Conservation (phyloP, 2,888 invertebrate species). For the Tyria jacobaeae region DNA sequence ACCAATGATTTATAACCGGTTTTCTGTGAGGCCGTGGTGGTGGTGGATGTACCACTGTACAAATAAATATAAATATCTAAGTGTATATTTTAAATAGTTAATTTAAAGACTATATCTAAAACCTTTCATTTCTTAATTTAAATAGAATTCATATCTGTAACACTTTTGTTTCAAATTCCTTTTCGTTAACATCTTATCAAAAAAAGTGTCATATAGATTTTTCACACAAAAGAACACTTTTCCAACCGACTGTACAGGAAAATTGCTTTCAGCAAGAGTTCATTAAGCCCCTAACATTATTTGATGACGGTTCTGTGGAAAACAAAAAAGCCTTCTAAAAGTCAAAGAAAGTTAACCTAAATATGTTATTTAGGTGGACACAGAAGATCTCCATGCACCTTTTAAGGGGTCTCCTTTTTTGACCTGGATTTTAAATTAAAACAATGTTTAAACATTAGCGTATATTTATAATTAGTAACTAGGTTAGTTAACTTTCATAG, state of each 20-base stretch:
- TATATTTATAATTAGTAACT: no score
- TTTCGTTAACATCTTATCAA: slow-evolving; percentile 11
- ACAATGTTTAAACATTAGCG: no score
- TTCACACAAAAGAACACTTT: slow-evolving; percentile 57
- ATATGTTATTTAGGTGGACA: no score
- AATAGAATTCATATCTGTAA: slow-evolving; percentile 23
- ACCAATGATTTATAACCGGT: no score
- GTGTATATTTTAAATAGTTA: no score
- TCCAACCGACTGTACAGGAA: slow-evolving; percentile 58
- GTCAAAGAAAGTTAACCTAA: background rate
- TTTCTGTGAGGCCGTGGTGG: no score
- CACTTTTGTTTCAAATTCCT: slow-evolving; percentile 35
- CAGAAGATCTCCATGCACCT: no score
- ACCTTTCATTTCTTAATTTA: slow-evolving; percentile 14
- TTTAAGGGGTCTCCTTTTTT: no score
- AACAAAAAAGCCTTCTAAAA: slow-evolving; percentile 37
- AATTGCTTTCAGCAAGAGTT: slow-evolving; percentile 56
- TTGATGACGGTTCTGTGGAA: slow-evolving; percentile 44
- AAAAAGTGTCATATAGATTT: slow-evolving; percentile 47
- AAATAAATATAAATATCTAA: no score
- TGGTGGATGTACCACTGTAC: no score
- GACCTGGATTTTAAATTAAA: no score
- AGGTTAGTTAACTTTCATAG: no score
- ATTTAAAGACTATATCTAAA: background rate
- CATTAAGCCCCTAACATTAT: slow-evolving; percentile 51